Evolutionary conservation across 2,113 vertebrate genomes (phyloP), one percentile per base, ranked within the genome.

Genomic region (Balaeniceps rex): DNA sequence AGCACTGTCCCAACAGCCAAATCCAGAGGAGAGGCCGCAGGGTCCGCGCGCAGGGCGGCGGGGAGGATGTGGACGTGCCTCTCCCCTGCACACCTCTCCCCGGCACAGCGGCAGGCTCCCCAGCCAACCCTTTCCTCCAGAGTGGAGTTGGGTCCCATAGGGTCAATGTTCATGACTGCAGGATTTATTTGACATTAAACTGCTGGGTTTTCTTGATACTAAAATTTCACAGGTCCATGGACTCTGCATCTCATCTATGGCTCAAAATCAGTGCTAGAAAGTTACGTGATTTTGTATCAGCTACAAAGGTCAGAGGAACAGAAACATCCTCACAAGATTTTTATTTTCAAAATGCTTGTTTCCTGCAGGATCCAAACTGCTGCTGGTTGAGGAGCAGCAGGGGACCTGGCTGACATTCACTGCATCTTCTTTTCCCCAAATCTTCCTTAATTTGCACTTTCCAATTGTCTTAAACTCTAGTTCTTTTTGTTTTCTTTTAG

Each of bases 161-260:
- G 12, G 10, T 28, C 40, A 29, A 24, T 12, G 36, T 21, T 64
- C 3, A 0, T 6, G 3, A 14, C n/a, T 7, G n/a, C n/a, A 6
- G 42, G 29, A 83, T 34, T 52, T 26, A 51, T 40, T 34, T 33
- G 44, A 47, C 23, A 2, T 23, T 8, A 10, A 82, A 38, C 34
- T 19, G 26, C 15, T 25, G 54, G 5, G 23, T 10, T 60, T 83
- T 83, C 65, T 28, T 29, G 25, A 44, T n/a, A 33, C 11, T 42
- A 31, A 46, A 47, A 36, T 51, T 42, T 25, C 44, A 28, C 60
- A 40, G 40, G 34, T 38, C 29, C 31, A 6, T 6, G 10, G n/a
- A 40, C n/a, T 58, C n/a, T 26, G 31, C 46, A 52, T 10, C 16
- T 64, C 33, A 61, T 14, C 47, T 54, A 24, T 10, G 10, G 61